phyloP scores from a whole-genome alignment of 1,140 invertebrate genomes.

The Aphelenchoides avenae region DNA sequence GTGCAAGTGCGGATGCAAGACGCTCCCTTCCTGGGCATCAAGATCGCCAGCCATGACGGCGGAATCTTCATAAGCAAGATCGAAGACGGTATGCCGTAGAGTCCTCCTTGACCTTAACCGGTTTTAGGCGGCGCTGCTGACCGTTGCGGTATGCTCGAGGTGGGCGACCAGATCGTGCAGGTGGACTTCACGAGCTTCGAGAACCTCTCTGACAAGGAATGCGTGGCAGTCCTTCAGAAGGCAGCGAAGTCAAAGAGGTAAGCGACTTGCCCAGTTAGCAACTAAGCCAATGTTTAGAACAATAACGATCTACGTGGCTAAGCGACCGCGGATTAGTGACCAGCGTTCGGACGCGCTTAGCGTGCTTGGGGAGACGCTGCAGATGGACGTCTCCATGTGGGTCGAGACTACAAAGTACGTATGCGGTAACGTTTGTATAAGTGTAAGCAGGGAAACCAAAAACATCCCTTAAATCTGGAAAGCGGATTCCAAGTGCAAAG shows the following conservation, averaged over 20 bases:
- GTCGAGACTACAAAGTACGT: conserved; percentile 48
- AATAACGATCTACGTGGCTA: conserved; percentile 49
- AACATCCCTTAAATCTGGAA: too few relatives aligned
- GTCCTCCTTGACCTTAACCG: conserved; percentile 2
- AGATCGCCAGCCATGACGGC: conserved; percentile 50
- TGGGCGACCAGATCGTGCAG: conserved; percentile 88
- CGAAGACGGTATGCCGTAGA: conserved; percentile 15
- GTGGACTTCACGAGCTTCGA: conserved; percentile 68
- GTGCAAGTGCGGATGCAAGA: conserved; percentile 42
- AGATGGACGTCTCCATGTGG: conserved; percentile 49
- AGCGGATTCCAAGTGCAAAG: conserved; percentile 24
- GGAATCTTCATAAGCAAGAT: conserved; percentile 52
- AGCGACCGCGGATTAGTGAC: conserved; percentile 34
- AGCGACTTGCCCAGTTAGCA: conserved; percentile 12
- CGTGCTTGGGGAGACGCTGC: conserved; percentile 47
- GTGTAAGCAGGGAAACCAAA: neutral
- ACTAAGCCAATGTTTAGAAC: conserved; percentile 34
- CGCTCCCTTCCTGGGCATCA: conserved; percentile 36
- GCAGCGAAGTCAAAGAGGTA: conserved; percentile 31
- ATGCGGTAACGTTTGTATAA: neutral
- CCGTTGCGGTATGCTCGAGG: conserved; percentile 27
- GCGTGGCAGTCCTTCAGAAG: conserved; percentile 38
- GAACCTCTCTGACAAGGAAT: conserved; percentile 58
- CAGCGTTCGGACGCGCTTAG: conserved; percentile 41
- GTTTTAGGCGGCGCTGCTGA: conserved; percentile 33